Base-by-base conservation (phyloP, 1,140 invertebrate genomes). In the Drosophila ohnishii region DNA sequence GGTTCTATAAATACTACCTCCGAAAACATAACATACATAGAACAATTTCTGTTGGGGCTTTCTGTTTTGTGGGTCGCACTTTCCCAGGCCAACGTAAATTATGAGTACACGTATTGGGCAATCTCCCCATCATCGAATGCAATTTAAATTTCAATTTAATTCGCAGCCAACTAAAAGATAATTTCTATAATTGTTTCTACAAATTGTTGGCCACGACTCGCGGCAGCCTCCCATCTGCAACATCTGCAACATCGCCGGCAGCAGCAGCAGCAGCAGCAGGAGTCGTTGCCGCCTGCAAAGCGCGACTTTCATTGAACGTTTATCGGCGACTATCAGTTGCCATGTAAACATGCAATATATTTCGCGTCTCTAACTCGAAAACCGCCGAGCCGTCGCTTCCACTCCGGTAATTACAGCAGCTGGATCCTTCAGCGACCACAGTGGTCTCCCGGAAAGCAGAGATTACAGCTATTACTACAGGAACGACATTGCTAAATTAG, bases 131-230 rank as follows among this genome's bases (percentile, higher is more conserved):
- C 74, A 84, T 85, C 81, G 83, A 87, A 79, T 87, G 83, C 83
- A 86, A 86, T 87, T 86, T 87, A 84, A 88, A 88, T 88, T 88
- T 88, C 84, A 88, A 88, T 88, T 88, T 88, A 88, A 88, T 88
- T 88, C 80, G 77, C 69, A 69, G 55, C 62, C 69, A 75, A 75
- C 80, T 78, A 69, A 88, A 83, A 88, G 84, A 88, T 88, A 88
- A 88, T 88, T 88, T 88, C 80, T 88, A 88, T 88, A 88, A 88
- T 88, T 88, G 84, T 88, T 86, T 88, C 69, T 83, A 88, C 84
- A 88, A 88, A 88, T 88, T 88, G 80, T 69, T 77, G 82, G 77
- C 84, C 85, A 88, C 83, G 80, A 83, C 63, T 86, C 57, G 75
- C 40, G 48, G 53, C 53, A 61, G 42, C 56, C 28, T 40, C 45